phyloP scores from a whole-genome alignment of 2,888 invertebrate species.

The Mesorhabditis sp. region DNA sequence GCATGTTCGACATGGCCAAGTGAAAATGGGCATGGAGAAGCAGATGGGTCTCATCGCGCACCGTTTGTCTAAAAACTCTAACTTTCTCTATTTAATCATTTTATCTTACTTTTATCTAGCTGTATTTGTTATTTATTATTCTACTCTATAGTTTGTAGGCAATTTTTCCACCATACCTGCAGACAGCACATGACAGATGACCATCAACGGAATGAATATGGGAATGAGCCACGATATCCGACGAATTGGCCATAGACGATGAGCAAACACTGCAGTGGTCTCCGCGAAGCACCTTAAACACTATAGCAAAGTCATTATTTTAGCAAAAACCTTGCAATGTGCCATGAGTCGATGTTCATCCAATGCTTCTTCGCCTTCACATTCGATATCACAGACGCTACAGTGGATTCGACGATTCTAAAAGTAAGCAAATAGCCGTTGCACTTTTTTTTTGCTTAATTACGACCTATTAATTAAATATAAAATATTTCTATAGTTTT shows the following conservation, averaged over 20 bases:
- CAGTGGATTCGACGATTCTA: constrained; percentile 4
- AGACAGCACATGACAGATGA: background rate
- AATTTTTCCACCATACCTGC: background rate
- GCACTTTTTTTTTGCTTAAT: background rate
- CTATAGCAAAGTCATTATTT: background rate
- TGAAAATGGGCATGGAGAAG: background rate
- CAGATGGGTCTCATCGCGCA: constrained; percentile 1
- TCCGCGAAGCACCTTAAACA: background rate
- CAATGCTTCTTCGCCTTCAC: background rate
- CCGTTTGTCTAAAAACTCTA: background rate
- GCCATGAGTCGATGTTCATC: constrained; percentile 5
- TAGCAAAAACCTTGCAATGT: background rate
- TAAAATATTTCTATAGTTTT: too few relatives aligned
- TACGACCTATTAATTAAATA: background rate
- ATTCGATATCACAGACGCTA: background rate
- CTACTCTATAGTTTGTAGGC: too few relatives aligned
- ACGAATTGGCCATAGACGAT: background rate
- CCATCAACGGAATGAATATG: background rate
- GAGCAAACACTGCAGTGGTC: background rate
- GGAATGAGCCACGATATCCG: background rate
- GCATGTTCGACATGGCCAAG: background rate
- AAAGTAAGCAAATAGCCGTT: background rate
- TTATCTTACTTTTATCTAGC: background rate
- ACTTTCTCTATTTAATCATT: too few relatives aligned
- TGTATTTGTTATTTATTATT: background rate